Base-by-base conservation (phyloP, 2,888 invertebrate species). In the Eremobia ochroleuca region DNA sequence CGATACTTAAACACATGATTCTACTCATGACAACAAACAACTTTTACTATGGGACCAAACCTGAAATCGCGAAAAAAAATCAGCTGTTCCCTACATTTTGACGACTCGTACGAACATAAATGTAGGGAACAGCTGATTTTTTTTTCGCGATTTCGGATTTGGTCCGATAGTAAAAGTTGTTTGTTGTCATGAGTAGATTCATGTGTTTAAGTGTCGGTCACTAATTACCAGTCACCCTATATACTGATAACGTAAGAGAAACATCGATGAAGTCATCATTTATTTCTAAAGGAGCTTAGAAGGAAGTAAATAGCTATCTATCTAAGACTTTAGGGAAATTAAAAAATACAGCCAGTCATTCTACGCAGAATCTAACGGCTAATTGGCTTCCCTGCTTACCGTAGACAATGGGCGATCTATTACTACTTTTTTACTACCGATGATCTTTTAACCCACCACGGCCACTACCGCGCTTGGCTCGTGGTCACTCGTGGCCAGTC, bases 401-500 rank as follows among this genome's bases (percentile, higher is more conserved):
- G 37, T 81, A 74, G 40, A 85, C 82, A 81, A 85, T 67, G 11
- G 46, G 4, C 21, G 0, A 71, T 79, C 49, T 43, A 21, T 61
- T 68, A 71, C 70, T 49, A 34, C 15, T 74, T 85, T 79, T 85
- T 82, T 74, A 81, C 71, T 75, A 71, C n/a, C 25, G 0, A 11
- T 81, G 86, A 86, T 76, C 86, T 83, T 62, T 72, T 69, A 43
- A 86, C 72, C 86, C n/a, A n/a, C 1, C 82, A 83, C 83, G 83
- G 15, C 2, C 46, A 67, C n/a, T 21, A 34, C 34, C 46, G 28
- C 58, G 25, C 1, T 62, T 34, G 58, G 31, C 66, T 62, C 82
- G 76, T 74, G 69, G 34, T 34, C 21, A 21, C 61, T 55, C 81
- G 73, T 66, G 68, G 40, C 25, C 18, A 25, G n/a, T 28, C 58